Evolutionary conservation across 2,113 vertebrate genomes (phyloP).

Genomic region (Chrysochloris asiatica): DNA sequence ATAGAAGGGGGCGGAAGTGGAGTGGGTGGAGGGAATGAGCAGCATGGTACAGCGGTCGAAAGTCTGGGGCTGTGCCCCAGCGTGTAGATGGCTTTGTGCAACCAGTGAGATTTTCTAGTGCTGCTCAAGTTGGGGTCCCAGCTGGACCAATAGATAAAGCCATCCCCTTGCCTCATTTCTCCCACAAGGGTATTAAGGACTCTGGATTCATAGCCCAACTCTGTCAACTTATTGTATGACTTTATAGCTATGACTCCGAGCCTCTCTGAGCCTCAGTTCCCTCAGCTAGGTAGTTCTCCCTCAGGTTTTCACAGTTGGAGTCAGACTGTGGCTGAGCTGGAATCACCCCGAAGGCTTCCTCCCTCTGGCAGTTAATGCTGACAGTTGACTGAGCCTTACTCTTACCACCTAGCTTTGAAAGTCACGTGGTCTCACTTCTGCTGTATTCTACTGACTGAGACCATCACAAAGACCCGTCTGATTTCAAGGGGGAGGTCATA

Average conservation of each 20-base stretch:
- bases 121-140: background rate
- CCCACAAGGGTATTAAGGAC: background rate
- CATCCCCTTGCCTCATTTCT: background rate
- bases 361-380: background rate
- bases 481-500: background rate
- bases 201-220: background rate
- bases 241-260: background rate
- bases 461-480: background rate
- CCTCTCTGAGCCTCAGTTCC: background rate
- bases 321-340: background rate
- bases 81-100: background rate
- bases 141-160: background rate
- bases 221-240: too few species aligned
- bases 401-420: background rate
- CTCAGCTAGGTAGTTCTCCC: background rate
- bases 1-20: background rate
- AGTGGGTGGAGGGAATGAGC: background rate
- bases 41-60: background rate
- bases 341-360: background rate
- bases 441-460: background rate
- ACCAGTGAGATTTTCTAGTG: background rate
- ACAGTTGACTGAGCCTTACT: background rate
- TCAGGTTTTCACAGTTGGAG: background rate
- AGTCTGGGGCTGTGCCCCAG: background rate
- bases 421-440: background rate